Conservation (phyloP, 2,797 vertebrate genomes). For the Anniella stebbinsi region DNA sequence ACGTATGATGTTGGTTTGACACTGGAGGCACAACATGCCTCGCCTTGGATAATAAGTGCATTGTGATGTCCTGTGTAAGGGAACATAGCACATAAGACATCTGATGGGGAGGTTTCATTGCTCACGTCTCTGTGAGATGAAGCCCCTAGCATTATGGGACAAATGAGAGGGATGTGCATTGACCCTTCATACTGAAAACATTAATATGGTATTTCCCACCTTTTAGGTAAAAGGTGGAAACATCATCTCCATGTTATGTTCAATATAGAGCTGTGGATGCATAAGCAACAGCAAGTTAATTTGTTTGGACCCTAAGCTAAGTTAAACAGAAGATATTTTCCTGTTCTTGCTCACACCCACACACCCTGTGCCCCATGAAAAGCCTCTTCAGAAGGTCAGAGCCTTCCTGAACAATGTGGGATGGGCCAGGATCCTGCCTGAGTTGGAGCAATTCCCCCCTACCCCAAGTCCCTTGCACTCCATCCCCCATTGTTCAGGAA, state of each 20-base stretch:
- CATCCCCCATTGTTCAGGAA: too few species aligned
- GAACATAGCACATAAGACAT: neutral
- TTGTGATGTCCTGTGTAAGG: neutral
- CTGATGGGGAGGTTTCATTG: neutral
- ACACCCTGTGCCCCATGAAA: too few species aligned
- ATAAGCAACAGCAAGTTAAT: neutral
- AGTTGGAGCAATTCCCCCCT: too few species aligned
- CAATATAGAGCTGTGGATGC: neutral
- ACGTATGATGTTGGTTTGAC: too few species aligned
- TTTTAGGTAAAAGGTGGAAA: neutral
- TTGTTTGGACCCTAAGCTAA: neutral
- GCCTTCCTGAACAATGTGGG: too few species aligned
- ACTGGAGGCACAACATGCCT: neutral
- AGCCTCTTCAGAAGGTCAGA: too few species aligned
- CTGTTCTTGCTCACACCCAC: neutral
- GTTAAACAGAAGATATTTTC: neutral
- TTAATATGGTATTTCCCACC: neutral
- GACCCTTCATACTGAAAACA: neutral
- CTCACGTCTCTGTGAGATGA: neutral
- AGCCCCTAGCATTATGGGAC: neutral
- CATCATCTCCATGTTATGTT: neutral
- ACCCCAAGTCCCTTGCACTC: too few species aligned
- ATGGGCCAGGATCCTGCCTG: too few species aligned
- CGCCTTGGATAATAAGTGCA: neutral
- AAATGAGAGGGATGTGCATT: neutral